Evolutionary conservation across 2,888 invertebrate genomes (phyloP), one percentile per base, ranked within the genome.

Genomic region (Operophtera brumata): DNA sequence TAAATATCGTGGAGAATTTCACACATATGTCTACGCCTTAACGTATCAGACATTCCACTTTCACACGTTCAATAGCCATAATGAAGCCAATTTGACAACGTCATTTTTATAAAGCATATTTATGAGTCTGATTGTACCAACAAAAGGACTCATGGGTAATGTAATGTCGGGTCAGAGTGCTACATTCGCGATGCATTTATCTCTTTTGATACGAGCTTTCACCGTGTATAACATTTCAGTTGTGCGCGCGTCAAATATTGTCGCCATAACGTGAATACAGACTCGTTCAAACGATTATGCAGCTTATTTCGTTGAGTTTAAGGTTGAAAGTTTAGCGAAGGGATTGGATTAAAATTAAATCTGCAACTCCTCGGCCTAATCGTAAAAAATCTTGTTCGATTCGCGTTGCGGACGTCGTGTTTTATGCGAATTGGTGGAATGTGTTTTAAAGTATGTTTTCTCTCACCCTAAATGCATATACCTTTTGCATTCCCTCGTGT

Each of bases 301-400:
- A 47, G 3, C 54, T 46, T 59, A 12, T 1, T 1, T 0, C 0
- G 10, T 6, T 13, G 0, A 0, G 0, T 0, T 59, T 69, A 71
- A 61, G 68, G 70, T 49, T 40, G 45, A 55, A 63, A 59, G 58
- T 62, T 12, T 40, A 44, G 26, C 30, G 45, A 28, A 12, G 4
- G 13, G 20, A 9, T 8, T n/a, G 44, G 59, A 71, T 70, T 80
- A 78, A 77, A 81, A 73, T 78, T 82, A 82, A 82, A 82, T 80
- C 71, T 57, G 73, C 70, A 76, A 77, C 75, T 79, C 76, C 65
- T 66, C 51, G 57, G 62, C 58, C 69, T 79, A 78, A 83, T 82
- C 82, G 78, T 84, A 80, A 81, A 80, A 79, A 80, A 79, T 75
- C 75, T 78, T 77, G 65, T 70, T 71, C 66, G 70, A 70, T 70